These are phyloP conservation scores for Trachelus troglodyta DNA, from an alignment of 2,888 invertebrate genomes.

Conservation along the genomic window DNA sequence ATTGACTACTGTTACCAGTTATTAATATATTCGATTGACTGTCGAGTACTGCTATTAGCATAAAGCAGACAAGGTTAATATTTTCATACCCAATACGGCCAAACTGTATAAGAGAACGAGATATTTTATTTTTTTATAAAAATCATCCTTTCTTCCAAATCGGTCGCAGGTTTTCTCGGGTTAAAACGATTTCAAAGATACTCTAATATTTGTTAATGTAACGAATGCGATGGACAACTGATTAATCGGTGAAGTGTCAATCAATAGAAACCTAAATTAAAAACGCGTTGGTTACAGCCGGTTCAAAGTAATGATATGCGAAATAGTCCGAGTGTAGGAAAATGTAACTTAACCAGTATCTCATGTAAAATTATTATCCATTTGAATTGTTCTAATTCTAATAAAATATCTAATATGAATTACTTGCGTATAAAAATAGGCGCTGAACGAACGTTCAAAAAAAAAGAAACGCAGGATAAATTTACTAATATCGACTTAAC, in stretches of 20 bases:
- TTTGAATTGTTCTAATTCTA: background rate
- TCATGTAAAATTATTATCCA: background rate
- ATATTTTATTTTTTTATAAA: background rate
- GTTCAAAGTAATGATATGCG: background rate
- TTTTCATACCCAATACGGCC: background rate
- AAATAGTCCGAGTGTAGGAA: background rate
- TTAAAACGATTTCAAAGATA: background rate
- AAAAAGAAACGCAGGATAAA: background rate
- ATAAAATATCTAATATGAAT: background rate
- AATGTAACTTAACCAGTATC: background rate
- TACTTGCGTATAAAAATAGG: background rate
- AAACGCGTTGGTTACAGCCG: background rate
- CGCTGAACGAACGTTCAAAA: background rate
- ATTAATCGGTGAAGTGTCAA: background rate
- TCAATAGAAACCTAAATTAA: background rate
- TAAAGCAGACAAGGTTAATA: conserved; percentile 4
- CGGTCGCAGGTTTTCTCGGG: background rate
- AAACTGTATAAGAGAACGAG: background rate
- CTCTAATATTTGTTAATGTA: background rate
- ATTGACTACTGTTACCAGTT: conserved; percentile 57
- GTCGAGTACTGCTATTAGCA: conserved; percentile 45
- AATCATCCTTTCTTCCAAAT: background rate
- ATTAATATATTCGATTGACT: conserved; percentile 58
- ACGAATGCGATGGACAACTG: background rate
- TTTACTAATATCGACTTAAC: background rate